These are phyloP conservation scores for Archips xylosteana DNA, from an alignment of 2,888 invertebrate genomes.

Conservation along the genomic window DNA sequence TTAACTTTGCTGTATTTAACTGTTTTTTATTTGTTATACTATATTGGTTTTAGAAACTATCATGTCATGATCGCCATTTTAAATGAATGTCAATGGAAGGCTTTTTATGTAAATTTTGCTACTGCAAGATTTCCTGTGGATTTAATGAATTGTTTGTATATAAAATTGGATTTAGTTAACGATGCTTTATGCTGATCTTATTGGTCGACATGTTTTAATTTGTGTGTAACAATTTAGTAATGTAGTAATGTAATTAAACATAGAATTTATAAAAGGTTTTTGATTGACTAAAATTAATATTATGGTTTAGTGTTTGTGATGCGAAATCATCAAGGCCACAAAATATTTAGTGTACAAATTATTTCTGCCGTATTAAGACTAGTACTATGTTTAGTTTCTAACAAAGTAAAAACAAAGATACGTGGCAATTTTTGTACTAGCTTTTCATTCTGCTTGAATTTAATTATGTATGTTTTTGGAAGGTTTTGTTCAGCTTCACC, in stretches of 20 bases:
- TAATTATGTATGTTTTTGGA: neutral
- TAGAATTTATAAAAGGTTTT: slow-evolving; percentile 55
- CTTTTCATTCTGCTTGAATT: neutral
- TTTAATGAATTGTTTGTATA: slow-evolving; percentile 39
- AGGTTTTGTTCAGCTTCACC: too few relatives aligned
- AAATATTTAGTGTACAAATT: slow-evolving; percentile 29
- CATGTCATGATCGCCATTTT: slow-evolving; percentile 18
- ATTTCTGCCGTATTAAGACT: slow-evolving; percentile 23
- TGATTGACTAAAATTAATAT: slow-evolving; percentile 43
- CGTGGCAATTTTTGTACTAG: slow-evolving; percentile 4
- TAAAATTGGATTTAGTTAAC: slow-evolving; percentile 27
- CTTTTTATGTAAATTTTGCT: slow-evolving; percentile 27
- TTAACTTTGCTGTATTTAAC: neutral
- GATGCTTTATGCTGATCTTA: slow-evolving; percentile 36
- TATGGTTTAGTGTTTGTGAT: slow-evolving; percentile 46
- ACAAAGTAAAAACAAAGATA: neutral
- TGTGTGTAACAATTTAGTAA: slow-evolving; percentile 44
- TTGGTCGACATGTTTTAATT: slow-evolving; percentile 44
- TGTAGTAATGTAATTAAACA: slow-evolving; percentile 51
- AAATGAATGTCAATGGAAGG: slow-evolving; percentile 20
- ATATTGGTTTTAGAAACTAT: slow-evolving; percentile 12
- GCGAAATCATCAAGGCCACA: slow-evolving; percentile 40
- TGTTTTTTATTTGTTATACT: neutral
- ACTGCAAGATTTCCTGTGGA: slow-evolving; percentile 24
- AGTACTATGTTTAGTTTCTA: slow-evolving; percentile 15